Evolutionary conservation across 37 sponge, comb jelly and placozoan species (phyloP).

Genomic region (Ephydatia muelleri): DNA sequence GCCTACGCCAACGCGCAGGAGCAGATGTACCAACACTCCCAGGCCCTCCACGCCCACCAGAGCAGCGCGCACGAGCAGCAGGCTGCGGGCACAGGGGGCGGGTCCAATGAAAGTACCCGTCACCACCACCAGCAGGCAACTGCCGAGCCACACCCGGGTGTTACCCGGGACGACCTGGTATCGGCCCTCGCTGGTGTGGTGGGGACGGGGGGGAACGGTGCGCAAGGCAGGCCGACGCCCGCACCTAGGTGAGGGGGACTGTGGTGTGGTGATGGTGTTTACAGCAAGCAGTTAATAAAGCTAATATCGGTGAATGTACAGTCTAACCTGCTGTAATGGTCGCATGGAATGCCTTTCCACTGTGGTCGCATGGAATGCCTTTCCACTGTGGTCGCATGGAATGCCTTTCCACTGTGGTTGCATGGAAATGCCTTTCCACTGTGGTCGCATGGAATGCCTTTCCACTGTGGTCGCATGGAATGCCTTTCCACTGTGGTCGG

Average conservation of each 20-base stretch:
- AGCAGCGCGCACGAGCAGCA: background rate
- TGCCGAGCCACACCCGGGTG: background rate
- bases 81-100: background rate
- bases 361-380: no score
- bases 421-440: no score
- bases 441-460: no score
- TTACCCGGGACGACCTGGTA: background rate
- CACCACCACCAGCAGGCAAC: background rate
- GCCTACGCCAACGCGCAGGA: background rate
- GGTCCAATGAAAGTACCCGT: background rate
- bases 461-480: no score
- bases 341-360: no score
- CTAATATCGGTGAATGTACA: no score
- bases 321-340: no score
- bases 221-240: background rate
- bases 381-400: no score
- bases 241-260: background rate
- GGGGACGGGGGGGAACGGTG: background rate
- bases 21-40: constrained; percentile 78
- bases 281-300: no score
- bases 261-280: no score
- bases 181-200: background rate
- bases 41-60: constrained; percentile 63
- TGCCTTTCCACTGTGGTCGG: no score
- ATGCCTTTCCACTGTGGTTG: no score